Evolutionary conservation across 37 sponge, comb jelly and placozoan genomes (phyloP), one percentile per base, ranked within the genome.

Genomic region (Agelas oroides): DNA sequence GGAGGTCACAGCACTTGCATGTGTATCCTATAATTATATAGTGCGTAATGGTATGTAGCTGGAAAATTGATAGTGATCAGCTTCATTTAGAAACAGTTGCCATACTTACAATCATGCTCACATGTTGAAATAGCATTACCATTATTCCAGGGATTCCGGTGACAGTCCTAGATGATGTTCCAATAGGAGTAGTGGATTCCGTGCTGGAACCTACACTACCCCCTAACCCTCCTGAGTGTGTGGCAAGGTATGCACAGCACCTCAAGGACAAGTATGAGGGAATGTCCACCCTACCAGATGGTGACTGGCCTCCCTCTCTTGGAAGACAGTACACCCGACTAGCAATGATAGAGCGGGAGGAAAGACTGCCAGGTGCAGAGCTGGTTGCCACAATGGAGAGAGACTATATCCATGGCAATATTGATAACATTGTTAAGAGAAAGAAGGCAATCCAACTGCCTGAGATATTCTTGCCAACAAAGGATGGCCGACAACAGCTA

Each of bases 301-400:
- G 31, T 6, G 34, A 67, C 34, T 67, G 69, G 69, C 69, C 69
- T 6, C 69, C 69, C 19, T 67, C 69, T 6, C 33, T 67, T 12
- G 46, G 46, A 34, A 32, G 34, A 3, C 33, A 67, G 69, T 32
- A 25, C 30, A 32, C 28, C 35, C 8, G 34, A 32, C 69, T 67
- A 32, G 69, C 69, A 33, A 25, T 67, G 19, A 67, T 67, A 27
- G 19, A 32, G 5, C 30, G 35, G 34, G 69, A 32, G 69, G 19
- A 32, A 5, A 19, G 19, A 67, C 33, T 32, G 2, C 31, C 30
- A 14, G 30, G 34, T 30, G 31, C 19, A 30, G 19, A 25, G 12
- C 31, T 30, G 20, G 69, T 33, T 33, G 35, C 20, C 3, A 33
- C 31, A 67, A 27, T 33, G 34, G 3, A 67, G 35, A 33, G 35